Evolutionary conservation across 64 coral and sea anemone species (phyloP).

Genomic region (Platygyra sinensis): DNA sequence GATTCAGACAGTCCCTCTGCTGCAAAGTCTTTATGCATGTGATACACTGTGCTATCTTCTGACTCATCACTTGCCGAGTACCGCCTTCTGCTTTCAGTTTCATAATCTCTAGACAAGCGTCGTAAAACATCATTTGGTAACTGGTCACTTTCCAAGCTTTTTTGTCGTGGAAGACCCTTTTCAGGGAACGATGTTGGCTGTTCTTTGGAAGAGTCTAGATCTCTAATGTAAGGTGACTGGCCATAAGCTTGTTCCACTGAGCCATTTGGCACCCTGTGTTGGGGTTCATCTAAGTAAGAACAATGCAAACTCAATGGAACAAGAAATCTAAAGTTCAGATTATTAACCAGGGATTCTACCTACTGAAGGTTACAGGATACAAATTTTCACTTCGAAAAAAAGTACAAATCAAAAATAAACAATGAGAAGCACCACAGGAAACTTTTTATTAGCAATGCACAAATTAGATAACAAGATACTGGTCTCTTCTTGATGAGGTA

Average conservation of each 20-base stretch:
- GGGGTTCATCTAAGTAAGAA: not conserved
- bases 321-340: not conserved
- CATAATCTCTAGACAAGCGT: conserved; percentile 21
- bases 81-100: conserved; percentile 12
- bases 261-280: not conserved
- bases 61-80: conserved; percentile 58
- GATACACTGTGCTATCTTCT: not conserved
- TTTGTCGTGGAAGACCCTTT: not conserved
- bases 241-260: not conserved
- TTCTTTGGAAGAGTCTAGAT: not conserved
- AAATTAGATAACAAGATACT: too few species aligned
- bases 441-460: too few species aligned
- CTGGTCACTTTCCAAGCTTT: conserved; percentile 18
- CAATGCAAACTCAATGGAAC: not conserved
- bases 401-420: too few species aligned
- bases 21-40: not conserved
- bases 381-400: too few species aligned
- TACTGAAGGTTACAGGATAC: too few species aligned
- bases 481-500: too few species aligned
- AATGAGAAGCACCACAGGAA: too few species aligned
- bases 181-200: not conserved
- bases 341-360: too few species aligned
- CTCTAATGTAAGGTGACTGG: conserved; percentile 12
- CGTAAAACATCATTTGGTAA: not conserved
- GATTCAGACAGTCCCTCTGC: not conserved